Base-by-base conservation (phyloP, 2,888 invertebrate species). In the Physocephala rufipes region DNA sequence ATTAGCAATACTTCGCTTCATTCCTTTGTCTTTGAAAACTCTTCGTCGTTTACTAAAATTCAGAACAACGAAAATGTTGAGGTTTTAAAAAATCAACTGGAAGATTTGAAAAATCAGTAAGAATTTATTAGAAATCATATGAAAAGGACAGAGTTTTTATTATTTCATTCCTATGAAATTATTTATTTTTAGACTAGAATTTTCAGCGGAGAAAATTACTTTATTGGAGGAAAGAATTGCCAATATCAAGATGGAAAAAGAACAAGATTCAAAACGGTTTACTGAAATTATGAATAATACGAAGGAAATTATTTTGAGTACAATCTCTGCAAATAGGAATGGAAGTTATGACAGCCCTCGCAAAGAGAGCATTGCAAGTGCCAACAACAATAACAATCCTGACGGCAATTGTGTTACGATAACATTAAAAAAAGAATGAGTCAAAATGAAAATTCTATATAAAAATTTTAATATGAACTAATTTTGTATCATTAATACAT, bases 21-120 rank as follows among this genome's bases (percentile, higher is more conserved):
- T 26, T 82, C 84, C 2, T 81, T 85, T 45, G 78, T 78, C 26
- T 84, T 85, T 68, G 85, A 85, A 36, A 85, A 84, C 61, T 78
- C 81, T 15, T 80, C 81, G 0, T 1, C 65, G 12, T 4, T 43
- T 13, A 49, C 21, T 16, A 51, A 24, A 51, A 15, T 61, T 1
- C 49, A 21, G 12, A 2, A 28, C 7, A 47, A 45, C 43, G 28
- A 7, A 16, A 19, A 21, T 24, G 30, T 58, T 26, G 70, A 67
- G 1, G 64, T n/a, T n/a, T n/a, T 64, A 2, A 36, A 21, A 19
- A 21, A 19, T 7, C 76, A 77, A 19, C 59, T 78, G 9, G 78
- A 78, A 12, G 84, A 85, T 26, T 73, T 85, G 16, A 81, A 80
- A 73, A 80, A 85, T 77, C 78, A 82, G 85, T 85, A 73, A 76